A percentile compares a stretch with the other conserved stretches of the same genome.
These are phyloP conservation scores for Mystacides longicornis DNA, from an alignment of 2,888 invertebrate genomes.

Conservation along the genomic window DNA sequence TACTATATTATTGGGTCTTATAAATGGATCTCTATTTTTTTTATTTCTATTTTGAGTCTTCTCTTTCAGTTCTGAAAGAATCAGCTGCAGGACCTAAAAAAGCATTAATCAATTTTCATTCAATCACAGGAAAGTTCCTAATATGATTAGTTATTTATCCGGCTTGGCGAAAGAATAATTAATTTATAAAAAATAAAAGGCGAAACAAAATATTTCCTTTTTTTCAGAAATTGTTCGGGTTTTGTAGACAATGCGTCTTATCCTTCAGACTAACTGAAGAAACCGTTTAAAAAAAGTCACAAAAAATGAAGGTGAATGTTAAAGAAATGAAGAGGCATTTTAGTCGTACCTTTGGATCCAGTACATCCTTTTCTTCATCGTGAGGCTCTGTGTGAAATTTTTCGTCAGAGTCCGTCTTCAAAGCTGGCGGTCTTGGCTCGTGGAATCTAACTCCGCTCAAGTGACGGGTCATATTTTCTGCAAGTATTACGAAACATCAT, in stretches of 20 bases:
- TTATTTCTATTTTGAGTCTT: constrained; percentile 32
- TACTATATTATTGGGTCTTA: constrained; percentile 36
- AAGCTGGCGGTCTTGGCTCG: constrained; percentile 15
- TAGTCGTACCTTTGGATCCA: constrained; percentile 19
- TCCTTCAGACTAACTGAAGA: no score
- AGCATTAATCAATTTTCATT: no score
- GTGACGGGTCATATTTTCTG: constrained; percentile 23
- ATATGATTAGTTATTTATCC: no score
- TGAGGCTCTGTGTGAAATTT: constrained; percentile 24
- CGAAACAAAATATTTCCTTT: no score
- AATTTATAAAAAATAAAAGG: no score
- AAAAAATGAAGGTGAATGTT: no score
- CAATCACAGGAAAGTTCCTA: no score
- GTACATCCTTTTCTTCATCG: constrained; percentile 21
- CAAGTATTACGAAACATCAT: constrained; percentile 1
- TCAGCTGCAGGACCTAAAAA: constrained; percentile 28
- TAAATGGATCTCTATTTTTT: constrained; percentile 28
- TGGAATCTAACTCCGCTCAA: constrained; percentile 20
- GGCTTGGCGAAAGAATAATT: no score
- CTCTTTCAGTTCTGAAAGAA: constrained; percentile 30
- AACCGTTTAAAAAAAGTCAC: no score
- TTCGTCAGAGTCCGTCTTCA: constrained; percentile 29
- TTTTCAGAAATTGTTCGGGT: no score
- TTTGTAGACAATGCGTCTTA: no score
- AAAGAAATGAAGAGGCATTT: no score